Evolutionary conservation across 2,113 vertebrate genomes (phyloP).

Genomic region (Gymnarchus niloticus): DNA sequence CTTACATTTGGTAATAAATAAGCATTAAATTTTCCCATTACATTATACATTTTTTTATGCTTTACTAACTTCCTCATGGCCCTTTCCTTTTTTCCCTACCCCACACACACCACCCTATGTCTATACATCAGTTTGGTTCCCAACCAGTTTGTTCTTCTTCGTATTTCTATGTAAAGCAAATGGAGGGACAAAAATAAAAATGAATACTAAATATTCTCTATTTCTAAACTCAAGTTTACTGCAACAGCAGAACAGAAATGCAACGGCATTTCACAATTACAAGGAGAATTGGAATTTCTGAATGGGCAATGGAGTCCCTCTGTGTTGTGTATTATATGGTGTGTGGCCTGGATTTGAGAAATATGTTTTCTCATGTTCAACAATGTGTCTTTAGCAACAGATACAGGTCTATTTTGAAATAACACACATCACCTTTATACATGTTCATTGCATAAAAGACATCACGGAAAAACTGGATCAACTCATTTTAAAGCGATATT

Average conservation of each 20-base stretch:
- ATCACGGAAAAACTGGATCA: too few relatives aligned
- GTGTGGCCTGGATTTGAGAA: constrained; percentile 9
- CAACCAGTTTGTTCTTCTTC: not conserved
- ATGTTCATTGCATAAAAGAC: not conserved
- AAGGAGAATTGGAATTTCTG: not conserved
- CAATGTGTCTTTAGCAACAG: not conserved
- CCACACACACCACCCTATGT: too few relatives aligned
- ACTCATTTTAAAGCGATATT: not conserved
- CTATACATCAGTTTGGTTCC: not conserved
- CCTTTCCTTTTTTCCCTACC: not conserved
- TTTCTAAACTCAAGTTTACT: not conserved
- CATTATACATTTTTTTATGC: not conserved
- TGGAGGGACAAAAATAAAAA: not conserved
- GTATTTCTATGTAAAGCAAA: not conserved
- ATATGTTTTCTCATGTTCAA: constrained; percentile 16
- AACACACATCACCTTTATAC: not conserved
- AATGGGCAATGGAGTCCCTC: not conserved
- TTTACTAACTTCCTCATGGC: not conserved
- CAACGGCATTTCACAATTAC: constrained; percentile 1
- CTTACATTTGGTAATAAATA: not conserved
- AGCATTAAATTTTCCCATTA: not conserved
- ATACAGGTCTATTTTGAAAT: not conserved
- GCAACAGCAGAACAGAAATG: not conserved
- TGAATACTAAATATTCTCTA: not conserved
- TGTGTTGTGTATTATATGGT: constrained; percentile 11